phyloP scores from a whole-genome alignment of 2,888 invertebrate genomes.

The Agrilus biguttatus region DNA sequence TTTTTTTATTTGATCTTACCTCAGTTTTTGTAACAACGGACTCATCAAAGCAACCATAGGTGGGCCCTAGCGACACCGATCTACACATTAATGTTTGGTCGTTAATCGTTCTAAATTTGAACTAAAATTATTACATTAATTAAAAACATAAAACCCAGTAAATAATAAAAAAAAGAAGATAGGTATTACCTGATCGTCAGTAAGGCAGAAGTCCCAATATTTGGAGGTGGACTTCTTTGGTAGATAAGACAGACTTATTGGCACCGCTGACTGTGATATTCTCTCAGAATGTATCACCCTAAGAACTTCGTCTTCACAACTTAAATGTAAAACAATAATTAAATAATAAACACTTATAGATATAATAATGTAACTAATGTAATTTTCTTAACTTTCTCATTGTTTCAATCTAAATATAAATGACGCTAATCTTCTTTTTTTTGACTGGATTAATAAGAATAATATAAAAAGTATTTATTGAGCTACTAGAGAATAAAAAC shows the following conservation, averaged over 20 bases:
- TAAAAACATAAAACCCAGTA: slow-evolving; percentile 2
- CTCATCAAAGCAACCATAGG: slow-evolving; percentile 36
- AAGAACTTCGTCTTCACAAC: slow-evolving; percentile 1
- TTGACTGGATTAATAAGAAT: too few relatives aligned
- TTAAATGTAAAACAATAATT: not conserved
- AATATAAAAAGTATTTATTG: too few relatives aligned
- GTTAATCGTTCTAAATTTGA: slow-evolving; percentile 55
- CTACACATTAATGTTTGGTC: slow-evolving; percentile 47
- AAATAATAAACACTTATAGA: not conserved
- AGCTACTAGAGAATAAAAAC: too few relatives aligned
- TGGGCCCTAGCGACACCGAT: slow-evolving; percentile 52
- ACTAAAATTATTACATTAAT: slow-evolving; percentile 28
- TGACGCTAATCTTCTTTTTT: too few relatives aligned
- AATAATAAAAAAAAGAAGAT: slow-evolving; percentile 1
- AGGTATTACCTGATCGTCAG: slow-evolving; percentile 43
- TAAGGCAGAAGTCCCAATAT: slow-evolving; percentile 34
- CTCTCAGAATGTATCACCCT: slow-evolving; percentile 22
- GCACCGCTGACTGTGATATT: slow-evolving; percentile 49
- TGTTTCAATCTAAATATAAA: too few relatives aligned
- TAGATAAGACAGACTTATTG: slow-evolving; percentile 34
- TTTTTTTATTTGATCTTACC: slow-evolving; percentile 13
- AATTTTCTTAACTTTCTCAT: too few relatives aligned
- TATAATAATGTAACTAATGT: too few relatives aligned
- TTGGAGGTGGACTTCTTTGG: slow-evolving; percentile 13
- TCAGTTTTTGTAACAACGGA: slow-evolving; percentile 38